phyloP scores from a whole-genome alignment of 2,113 vertebrate species.

The Ciconia maguari region DNA sequence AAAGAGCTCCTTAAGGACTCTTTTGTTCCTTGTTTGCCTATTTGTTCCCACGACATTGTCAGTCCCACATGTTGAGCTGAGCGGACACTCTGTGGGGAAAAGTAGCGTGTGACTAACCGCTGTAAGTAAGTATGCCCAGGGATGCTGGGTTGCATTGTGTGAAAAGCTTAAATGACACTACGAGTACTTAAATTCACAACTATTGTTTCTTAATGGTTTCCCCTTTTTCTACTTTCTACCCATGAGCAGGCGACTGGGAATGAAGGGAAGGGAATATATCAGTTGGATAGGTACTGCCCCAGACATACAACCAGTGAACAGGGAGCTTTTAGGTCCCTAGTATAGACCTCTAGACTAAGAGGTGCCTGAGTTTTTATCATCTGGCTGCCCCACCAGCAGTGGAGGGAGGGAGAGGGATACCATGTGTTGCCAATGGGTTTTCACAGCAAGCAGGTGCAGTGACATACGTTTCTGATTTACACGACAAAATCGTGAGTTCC shows the following conservation, averaged over 20 bases:
- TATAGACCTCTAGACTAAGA: not conserved
- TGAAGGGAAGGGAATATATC: not conserved
- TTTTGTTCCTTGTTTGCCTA: too few relatives aligned
- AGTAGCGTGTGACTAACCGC: not conserved
- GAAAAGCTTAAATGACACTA: not conserved
- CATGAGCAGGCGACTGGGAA: not conserved
- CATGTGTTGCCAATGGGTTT: not conserved
- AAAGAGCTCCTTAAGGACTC: not conserved
- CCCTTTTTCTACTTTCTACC: not conserved
- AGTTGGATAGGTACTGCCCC: not conserved
- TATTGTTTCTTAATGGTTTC: not conserved
- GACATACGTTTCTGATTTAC: not conserved
- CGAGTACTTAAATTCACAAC: not conserved
- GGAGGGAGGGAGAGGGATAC: not conserved
- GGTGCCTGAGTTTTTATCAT: not conserved
- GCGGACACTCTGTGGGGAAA: not conserved
- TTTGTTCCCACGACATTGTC: not conserved
- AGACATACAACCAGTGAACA: fast-evolving
- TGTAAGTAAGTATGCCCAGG: not conserved
- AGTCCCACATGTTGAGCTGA: not conserved
- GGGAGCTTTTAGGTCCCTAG: not conserved
- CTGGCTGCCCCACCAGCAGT: not conserved
- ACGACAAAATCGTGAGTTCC: fast-evolving
- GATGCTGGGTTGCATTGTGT: not conserved
- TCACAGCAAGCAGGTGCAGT: not conserved